phyloP scores from a whole-genome alignment of 2,113 vertebrate genomes.

The Phocoena sinus region DNA sequence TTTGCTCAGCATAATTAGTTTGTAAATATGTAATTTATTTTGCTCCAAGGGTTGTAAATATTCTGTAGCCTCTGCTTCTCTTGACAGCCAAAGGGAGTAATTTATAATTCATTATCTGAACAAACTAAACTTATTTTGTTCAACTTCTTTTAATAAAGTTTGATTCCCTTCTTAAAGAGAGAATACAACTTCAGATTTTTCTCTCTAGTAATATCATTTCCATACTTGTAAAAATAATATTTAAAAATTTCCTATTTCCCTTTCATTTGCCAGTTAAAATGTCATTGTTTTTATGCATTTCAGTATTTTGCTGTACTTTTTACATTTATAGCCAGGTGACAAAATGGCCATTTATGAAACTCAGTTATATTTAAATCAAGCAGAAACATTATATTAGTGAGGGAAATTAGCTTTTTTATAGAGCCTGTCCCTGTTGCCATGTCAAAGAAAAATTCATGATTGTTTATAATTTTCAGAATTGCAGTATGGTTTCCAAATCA shows the following conservation, averaged over 20 bases:
- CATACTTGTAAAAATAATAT: background rate
- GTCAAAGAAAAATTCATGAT: background rate
- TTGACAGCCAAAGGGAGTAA: background rate
- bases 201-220: background rate
- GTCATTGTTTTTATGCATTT: background rate
- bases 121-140: background rate
- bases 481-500: background rate
- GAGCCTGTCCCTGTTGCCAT: background rate
- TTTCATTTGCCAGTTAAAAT: background rate
- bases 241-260: background rate
- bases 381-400: background rate
- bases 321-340: background rate
- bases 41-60: background rate
- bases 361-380: background rate
- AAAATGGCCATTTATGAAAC: background rate
- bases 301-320: background rate
- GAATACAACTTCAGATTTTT: background rate
- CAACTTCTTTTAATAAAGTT: background rate
- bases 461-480: background rate
- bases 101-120: background rate
- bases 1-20: slow-evolving; percentile 1
- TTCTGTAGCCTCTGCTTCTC: background rate
- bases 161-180: background rate
- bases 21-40: background rate
- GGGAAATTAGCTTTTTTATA: background rate